Evolutionary conservation across 1,140 invertebrate species (phyloP).

Genomic region (Oedothorax gibbosus): DNA sequence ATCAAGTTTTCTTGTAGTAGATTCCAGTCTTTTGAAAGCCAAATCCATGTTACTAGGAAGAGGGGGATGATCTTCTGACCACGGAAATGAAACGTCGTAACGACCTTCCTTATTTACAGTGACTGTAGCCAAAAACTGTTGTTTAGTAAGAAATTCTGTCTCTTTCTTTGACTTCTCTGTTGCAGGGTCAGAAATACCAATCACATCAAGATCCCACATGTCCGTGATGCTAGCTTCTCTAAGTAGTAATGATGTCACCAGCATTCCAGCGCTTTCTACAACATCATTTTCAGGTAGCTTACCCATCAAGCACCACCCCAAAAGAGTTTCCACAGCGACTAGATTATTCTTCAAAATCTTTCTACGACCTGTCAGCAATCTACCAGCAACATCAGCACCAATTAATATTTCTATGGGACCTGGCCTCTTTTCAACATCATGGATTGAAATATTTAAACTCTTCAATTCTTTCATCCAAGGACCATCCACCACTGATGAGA

Average conservation of each 20-base stretch:
- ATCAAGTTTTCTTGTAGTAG: neutral
- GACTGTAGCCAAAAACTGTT: neutral
- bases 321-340: slow-evolving; percentile 18
- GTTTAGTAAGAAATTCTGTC: neutral
- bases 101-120: neutral
- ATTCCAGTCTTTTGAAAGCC: neutral
- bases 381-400: slow-evolving; percentile 21
- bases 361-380: neutral
- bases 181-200: neutral
- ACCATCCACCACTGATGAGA: neutral
- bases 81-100: slow-evolving; percentile 7
- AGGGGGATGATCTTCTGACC: neutral
- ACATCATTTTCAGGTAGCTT: neutral
- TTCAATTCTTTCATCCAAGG: slow-evolving; percentile 14
- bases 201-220: slow-evolving; percentile 2
- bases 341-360: neutral
- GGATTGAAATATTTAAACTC: neutral
- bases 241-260: neutral
- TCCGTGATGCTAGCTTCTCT: slow-evolving; percentile 1
- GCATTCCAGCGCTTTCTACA: neutral
- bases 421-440: neutral
- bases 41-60: neutral
- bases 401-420: slow-evolving; percentile 8
- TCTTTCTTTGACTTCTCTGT: neutral
- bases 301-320: slow-evolving; percentile 12